Evolutionary conservation across 2,113 vertebrate genomes (phyloP).

Genomic region (Heterotis niloticus): DNA sequence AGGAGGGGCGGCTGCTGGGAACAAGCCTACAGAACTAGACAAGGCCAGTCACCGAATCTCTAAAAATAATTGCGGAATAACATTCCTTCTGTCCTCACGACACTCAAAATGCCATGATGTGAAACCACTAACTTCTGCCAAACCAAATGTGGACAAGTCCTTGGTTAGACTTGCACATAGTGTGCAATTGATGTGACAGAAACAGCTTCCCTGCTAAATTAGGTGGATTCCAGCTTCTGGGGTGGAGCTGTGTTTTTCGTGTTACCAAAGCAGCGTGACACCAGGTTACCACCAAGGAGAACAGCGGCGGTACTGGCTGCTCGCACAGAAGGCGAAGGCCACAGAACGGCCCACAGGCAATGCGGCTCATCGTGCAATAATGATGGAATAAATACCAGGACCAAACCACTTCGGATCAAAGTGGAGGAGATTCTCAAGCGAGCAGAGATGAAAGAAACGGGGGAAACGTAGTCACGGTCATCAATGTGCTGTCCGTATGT

Average conservation of each 20-base stretch:
- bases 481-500: too few relatives aligned
- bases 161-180: too few relatives aligned
- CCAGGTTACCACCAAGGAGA: neutral
- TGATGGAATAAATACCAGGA: too few relatives aligned
- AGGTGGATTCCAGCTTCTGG: neutral
- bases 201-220: neutral
- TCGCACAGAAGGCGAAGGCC: too few relatives aligned
- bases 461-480: too few relatives aligned
- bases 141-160: neutral
- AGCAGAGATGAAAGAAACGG: too few relatives aligned
- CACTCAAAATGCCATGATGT: neutral
- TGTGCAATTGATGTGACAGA: neutral
- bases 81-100: neutral
- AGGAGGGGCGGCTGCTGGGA: too few relatives aligned
- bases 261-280: neutral
- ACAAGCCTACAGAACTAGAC: neutral
- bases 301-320: too few relatives aligned
- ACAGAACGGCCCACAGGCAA: too few relatives aligned
- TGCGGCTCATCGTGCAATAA: too few relatives aligned
- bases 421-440: too few relatives aligned
- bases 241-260: neutral
- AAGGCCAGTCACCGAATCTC: neutral
- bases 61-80: neutral
- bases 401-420: too few relatives aligned
- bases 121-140: neutral